Conservation (phyloP, 2,888 invertebrate genomes). For the Andrena trimmerana region DNA sequence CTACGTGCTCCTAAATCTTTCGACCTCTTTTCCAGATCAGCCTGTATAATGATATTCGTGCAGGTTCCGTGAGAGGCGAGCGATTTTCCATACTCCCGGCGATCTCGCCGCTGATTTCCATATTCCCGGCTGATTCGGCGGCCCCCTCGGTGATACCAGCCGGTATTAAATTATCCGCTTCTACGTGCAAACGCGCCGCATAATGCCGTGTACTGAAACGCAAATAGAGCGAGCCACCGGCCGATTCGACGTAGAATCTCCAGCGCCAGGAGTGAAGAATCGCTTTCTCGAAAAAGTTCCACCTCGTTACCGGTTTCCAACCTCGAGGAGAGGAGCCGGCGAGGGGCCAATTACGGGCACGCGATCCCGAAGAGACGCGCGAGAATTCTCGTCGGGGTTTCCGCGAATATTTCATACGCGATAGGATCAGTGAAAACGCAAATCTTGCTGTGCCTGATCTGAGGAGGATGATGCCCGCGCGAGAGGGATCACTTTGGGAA, state of each 20-base stretch:
- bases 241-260: conserved; percentile 38
- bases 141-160: conserved; percentile 32
- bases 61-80: conserved; percentile 17
- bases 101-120: conserved; percentile 45
- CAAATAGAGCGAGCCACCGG: conserved; percentile 66
- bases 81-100: conserved; percentile 26
- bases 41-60: background rate
- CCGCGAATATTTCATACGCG: conserved; percentile 67
- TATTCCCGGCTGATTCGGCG: conserved; percentile 45
- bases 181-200: conserved; percentile 60
- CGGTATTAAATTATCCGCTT: conserved; percentile 67
- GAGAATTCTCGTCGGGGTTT: conserved; percentile 66
- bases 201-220: conserved; percentile 64
- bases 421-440: conserved; percentile 59
- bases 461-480: background rate
- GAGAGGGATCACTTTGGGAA: background rate
- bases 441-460: conserved; percentile 2
- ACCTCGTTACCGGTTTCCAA: conserved; percentile 72
- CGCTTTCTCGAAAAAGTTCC: conserved; percentile 61
- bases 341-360: conserved; percentile 72
- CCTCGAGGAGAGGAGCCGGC: conserved; percentile 60
- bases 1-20: background rate
- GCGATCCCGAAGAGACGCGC: conserved; percentile 68
- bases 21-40: background rate
- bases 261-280: conserved; percentile 34